A percentile compares a stretch with the other conserved stretches of the same genome.
phyloP scores from a whole-genome alignment of 2,113 vertebrate genomes.

The Laterallus jamaicensis region DNA sequence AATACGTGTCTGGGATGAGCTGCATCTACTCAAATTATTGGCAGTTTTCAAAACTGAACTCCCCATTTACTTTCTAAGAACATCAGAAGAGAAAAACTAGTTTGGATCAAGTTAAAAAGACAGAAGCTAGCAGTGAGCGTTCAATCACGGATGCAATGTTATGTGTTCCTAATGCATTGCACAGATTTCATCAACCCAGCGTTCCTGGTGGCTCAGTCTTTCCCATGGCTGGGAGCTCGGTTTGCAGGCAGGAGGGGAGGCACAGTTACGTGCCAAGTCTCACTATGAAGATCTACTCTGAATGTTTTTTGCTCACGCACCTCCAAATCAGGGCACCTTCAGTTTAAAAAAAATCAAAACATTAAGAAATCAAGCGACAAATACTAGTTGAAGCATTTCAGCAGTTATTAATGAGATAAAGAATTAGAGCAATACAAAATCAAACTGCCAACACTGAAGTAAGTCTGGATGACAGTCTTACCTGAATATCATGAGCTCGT shows the following conservation, averaged over 20 bases:
- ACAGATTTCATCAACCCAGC: not conserved
- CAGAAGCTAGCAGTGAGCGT: not conserved
- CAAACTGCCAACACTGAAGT: not conserved
- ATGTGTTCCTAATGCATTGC: not conserved
- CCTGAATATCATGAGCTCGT: not conserved
- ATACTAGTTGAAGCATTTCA: not conserved
- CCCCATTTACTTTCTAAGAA: constrained; percentile 8
- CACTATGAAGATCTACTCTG: not conserved
- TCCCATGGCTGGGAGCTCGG: not conserved
- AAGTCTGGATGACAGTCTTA: not conserved
- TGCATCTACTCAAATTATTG: not conserved
- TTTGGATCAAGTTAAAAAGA: not conserved
- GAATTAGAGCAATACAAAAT: not conserved
- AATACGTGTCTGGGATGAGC: not conserved
- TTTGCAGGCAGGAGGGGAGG: not conserved
- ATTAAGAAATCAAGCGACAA: not conserved
- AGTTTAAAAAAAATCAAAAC: not conserved
- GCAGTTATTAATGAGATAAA: not conserved
- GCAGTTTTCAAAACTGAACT: not conserved
- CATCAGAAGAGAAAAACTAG: not conserved
- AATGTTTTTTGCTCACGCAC: not conserved
- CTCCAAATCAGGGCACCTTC: not conserved
- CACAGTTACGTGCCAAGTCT: not conserved
- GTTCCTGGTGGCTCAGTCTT: not conserved
- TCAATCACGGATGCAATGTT: not conserved